phyloP scores from a whole-genome alignment of 2,113 vertebrate species.

The Rhagologus leucostigma region DNA sequence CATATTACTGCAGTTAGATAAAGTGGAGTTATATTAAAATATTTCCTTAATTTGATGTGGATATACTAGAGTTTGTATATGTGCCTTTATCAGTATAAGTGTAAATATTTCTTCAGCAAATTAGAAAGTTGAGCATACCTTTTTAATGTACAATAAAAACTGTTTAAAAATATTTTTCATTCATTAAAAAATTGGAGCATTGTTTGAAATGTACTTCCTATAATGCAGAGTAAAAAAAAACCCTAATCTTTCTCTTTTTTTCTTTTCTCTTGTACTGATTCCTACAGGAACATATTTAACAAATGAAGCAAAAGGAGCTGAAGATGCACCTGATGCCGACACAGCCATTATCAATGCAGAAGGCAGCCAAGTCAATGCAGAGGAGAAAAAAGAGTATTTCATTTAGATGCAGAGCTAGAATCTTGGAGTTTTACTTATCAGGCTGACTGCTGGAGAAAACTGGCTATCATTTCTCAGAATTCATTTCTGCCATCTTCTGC shows the following conservation, averaged over 20 bases:
- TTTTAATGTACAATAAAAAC: neutral
- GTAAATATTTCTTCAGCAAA: neutral
- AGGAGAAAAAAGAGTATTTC: constrained; percentile 99
- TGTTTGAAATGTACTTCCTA: constrained; percentile 17
- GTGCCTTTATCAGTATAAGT: neutral
- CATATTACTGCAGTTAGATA: neutral
- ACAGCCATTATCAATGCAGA: constrained; percentile 99
- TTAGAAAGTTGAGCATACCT: neutral
- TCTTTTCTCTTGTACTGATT: constrained; percentile 39
- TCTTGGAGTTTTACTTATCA: constrained; percentile 76
- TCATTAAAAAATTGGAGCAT: neutral
- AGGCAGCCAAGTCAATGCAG: constrained; percentile 96
- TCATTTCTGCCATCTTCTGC: constrained; percentile 76
- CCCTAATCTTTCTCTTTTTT: neutral
- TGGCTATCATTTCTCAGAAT: constrained; percentile 77
- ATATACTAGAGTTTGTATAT: neutral
- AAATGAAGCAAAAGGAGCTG: constrained; percentile 98
- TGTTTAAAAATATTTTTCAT: neutral
- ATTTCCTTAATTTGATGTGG: neutral
- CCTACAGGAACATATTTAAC: constrained; percentile 95
- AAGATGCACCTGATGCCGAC: constrained; percentile 96
- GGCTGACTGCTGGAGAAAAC: constrained; percentile 82
- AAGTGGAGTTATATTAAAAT: neutral
- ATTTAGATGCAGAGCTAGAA: constrained; percentile 88
- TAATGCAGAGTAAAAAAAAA: neutral